A percentile compares a stretch with the other conserved stretches of the same genome.
Conservation (phyloP, 1,140 invertebrate species). For the Ips nitidus region DNA sequence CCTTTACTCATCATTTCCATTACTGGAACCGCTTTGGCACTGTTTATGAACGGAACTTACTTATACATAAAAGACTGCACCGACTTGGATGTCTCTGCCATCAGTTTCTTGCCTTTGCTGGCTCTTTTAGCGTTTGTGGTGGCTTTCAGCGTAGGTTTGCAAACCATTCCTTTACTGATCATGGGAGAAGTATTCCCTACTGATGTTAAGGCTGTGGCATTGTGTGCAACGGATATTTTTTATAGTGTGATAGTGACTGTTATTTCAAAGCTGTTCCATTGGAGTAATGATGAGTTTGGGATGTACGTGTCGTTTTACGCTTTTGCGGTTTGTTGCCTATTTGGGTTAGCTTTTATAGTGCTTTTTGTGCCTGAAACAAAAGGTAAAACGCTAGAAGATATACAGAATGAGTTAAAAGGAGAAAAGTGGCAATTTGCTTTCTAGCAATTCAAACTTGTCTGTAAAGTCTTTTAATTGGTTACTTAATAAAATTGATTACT, state of each 20-base stretch:
- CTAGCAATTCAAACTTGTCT: not conserved
- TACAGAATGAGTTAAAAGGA: conserved; percentile 43
- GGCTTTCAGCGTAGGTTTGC: conserved; percentile 68
- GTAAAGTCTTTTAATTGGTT: not conserved
- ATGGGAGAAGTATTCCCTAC: conserved; percentile 75
- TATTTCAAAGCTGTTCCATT: conserved; percentile 69
- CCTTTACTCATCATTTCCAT: conserved; percentile 67
- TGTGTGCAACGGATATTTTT: conserved; percentile 67
- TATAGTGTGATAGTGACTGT: conserved; percentile 73
- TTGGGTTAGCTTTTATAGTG: conserved; percentile 63
- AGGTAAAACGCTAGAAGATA: conserved; percentile 68
- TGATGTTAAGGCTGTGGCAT: conserved; percentile 68
- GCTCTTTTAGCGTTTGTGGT: conserved; percentile 68
- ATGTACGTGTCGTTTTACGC: conserved; percentile 72
- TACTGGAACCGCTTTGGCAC: conserved; percentile 56
- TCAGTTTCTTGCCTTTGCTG: conserved; percentile 64
- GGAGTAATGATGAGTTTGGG: conserved; percentile 60
- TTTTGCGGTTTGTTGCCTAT: conserved; percentile 67
- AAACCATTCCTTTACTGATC: conserved; percentile 70
- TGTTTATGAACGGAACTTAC: conserved; percentile 61
- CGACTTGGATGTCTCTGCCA: conserved; percentile 38
- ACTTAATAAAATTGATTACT: too few relatives aligned
- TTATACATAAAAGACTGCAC: conserved; percentile 58
- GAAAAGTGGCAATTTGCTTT: conserved; percentile 23
- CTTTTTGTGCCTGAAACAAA: conserved; percentile 78